Conservation (phyloP, 2,888 invertebrate genomes). For the Chironomus tentans region DNA sequence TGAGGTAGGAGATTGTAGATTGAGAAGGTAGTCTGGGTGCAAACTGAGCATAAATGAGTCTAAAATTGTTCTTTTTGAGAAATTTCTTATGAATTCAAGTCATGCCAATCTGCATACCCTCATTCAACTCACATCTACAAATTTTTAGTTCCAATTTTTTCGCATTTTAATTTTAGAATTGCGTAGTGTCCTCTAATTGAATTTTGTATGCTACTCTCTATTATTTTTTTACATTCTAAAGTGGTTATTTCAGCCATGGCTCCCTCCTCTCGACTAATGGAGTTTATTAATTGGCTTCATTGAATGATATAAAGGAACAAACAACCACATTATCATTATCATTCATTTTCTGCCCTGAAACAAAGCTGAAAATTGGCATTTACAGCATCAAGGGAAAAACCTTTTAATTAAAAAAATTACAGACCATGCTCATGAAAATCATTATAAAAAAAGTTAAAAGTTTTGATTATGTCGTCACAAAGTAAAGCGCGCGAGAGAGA, state of each 20-base stretch:
- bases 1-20: background rate
- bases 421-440: slow-evolving; percentile 15
- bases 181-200: slow-evolving; percentile 2
- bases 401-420: slow-evolving; percentile 21
- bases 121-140: too few relatives aligned
- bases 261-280: slow-evolving; percentile 1
- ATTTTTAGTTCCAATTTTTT: too few relatives aligned
- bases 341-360: background rate
- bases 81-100: too few relatives aligned
- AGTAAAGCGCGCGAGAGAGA: background rate
- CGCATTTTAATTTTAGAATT: background rate
- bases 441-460: slow-evolving; percentile 4
- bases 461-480: slow-evolving; percentile 26
- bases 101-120: too few relatives aligned
- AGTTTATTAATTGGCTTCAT: slow-evolving; percentile 18
- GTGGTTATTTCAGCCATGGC: background rate
- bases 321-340: background rate
- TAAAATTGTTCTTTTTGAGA: too few relatives aligned
- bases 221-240: background rate
- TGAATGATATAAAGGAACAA: background rate
- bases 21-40: too few relatives aligned
- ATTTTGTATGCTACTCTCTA: background rate
- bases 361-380: background rate
- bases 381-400: background rate
- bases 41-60: too few relatives aligned